Evolutionary conservation across 2,888 invertebrate genomes (phyloP).

Genomic region (Nymphalis urticae): DNA sequence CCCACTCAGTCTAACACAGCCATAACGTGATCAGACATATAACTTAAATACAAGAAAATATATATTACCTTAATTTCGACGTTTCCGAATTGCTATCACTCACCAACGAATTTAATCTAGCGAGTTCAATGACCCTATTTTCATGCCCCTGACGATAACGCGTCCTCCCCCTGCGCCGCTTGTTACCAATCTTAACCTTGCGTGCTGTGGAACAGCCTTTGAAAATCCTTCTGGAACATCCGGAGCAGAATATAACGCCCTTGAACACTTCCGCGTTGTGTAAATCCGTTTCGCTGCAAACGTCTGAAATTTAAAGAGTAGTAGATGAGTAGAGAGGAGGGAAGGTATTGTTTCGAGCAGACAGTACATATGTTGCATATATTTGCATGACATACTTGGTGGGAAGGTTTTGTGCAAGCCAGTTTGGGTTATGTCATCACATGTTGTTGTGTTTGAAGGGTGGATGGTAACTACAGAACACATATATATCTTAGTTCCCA

Average conservation of each 20-base stretch:
- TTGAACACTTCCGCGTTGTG: constrained; percentile 63
- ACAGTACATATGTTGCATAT: too few relatives aligned
- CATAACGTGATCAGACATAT: too few relatives aligned
- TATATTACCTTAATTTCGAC: constrained; percentile 26
- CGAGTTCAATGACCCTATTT: constrained; percentile 33
- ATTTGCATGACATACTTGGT: too few relatives aligned
- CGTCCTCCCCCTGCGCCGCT: constrained; percentile 29
- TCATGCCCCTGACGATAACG: constrained; percentile 9
- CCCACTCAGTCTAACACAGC: too few relatives aligned
- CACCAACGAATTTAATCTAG: constrained; percentile 13
- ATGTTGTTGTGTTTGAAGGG: too few relatives aligned
- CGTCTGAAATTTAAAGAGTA: constrained; percentile 47
- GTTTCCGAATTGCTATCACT: constrained; percentile 25
- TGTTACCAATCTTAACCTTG: constrained; percentile 43
- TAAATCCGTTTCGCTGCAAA: constrained; percentile 66
- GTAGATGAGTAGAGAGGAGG: too few relatives aligned
- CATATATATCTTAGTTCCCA: too few relatives aligned
- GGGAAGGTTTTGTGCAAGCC: too few relatives aligned
- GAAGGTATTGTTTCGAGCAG: too few relatives aligned
- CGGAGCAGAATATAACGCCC: constrained; percentile 67
- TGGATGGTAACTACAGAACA: too few relatives aligned
- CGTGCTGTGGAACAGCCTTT: constrained; percentile 60
- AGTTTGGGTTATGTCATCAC: too few relatives aligned
- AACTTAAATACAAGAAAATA: background rate
- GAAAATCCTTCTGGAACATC: constrained; percentile 66